Conservation (phyloP, 37 sponge, comb jelly and placozoan genomes). For the Crambe crambe region DNA sequence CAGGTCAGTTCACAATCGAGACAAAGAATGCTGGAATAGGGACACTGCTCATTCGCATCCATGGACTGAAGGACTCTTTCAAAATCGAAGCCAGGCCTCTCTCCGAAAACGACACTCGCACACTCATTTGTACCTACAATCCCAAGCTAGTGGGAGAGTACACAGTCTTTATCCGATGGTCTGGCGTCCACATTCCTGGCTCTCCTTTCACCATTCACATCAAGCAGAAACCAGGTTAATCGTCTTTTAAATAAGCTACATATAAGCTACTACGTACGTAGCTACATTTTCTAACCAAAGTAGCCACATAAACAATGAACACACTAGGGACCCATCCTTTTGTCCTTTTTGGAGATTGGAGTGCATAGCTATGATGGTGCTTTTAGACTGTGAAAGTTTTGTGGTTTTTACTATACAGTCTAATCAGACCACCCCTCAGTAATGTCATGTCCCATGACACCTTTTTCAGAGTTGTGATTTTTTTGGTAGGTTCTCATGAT, state of each 20-base stretch:
- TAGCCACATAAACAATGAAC: too few species aligned
- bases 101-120: slow-evolving; percentile 48
- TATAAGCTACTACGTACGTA: too few species aligned
- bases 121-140: slow-evolving; percentile 61
- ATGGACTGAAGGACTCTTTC: slow-evolving; percentile 89
- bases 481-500: not conserved
- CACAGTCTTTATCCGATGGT: slow-evolving; percentile 71
- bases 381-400: too few species aligned
- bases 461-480: too few species aligned
- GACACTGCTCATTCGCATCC: slow-evolving; percentile 76
- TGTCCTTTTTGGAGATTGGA: too few species aligned
- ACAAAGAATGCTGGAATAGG: slow-evolving; percentile 90
- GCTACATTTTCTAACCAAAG: too few species aligned
- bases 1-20: slow-evolving; percentile 75
- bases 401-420: too few species aligned
- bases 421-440: too few species aligned
- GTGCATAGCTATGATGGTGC: too few species aligned
- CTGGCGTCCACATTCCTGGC: slow-evolving; percentile 77
- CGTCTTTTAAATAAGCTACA: not conserved
- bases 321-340: too few species aligned
- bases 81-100: slow-evolving; percentile 64
- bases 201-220: slow-evolving; percentile 78
- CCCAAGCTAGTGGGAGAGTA: slow-evolving; percentile 71
- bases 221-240: slow-evolving; percentile 19
- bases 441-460: too few species aligned